Base-by-base conservation (phyloP, 2,888 invertebrate genomes). In the Rotaria socialis region DNA sequence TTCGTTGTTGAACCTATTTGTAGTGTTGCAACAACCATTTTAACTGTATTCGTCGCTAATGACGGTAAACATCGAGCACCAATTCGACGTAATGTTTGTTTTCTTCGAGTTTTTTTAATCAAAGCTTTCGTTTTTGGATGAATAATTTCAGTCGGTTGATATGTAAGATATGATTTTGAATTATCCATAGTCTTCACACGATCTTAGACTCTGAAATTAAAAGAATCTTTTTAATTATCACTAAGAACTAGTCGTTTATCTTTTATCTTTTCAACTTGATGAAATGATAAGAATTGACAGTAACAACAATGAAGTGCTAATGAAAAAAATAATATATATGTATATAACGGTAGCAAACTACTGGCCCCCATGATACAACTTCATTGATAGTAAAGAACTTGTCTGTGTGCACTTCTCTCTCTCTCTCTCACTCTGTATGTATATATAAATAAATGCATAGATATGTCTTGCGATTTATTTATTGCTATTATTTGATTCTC, bases 11-110 rank as follows among this genome's bases (percentile, higher is more conserved):
- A 67, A 67, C 67, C 67, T 27, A 67, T 67, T 19, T 67, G 67
- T 67, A 67, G 35, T 35, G 67, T 67, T 67, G 67, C 67, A 35
- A 67, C 67, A 19, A 67, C 67, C 67, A 67, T 67, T 27, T 67
- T 67, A 35, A 67, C 67, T 14, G 67, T 67, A 35, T 35, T 67
- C 6, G 67, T 67, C 19, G 67, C 67, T 67, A 67, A 67, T 67
- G 67, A 67, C 35, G 67, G 67, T 35, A 67, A 67, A 19, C 35
- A 35, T 35, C 67, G 27, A 67, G 67, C 35, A 11, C 67, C 35
- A 3, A 67, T 16, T 19, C 67, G 67, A 41, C 67, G 67, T 6
- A 67, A 14, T 16, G 67, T 16, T 67, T 67, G 14, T 35, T 19
- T 67, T 35, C 67, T 67, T 67, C 35, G 67, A 67, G 35, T 14